Evolutionary conservation across 2,797 vertebrate genomes (phyloP).

Genomic region (Clarias laeviceps): DNA sequence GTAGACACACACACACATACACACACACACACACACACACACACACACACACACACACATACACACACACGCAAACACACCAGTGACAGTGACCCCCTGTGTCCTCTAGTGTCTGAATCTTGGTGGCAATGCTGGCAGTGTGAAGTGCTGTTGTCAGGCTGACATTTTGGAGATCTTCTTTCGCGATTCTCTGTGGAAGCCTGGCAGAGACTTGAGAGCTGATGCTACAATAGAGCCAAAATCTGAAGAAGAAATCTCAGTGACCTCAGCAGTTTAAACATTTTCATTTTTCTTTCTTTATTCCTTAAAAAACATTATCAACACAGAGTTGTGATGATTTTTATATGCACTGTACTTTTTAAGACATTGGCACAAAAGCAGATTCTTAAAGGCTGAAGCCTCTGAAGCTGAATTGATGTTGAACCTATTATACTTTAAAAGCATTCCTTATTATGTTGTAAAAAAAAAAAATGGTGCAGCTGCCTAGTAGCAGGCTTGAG

Average conservation of each 20-base stretch:
- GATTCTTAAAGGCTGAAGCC: background rate
- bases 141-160: slow-evolving; percentile 81
- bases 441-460: slow-evolving; percentile 35
- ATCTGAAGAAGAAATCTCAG: slow-evolving; percentile 49
- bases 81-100: slow-evolving; percentile 54
- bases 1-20: slow-evolving; percentile 38
- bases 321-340: slow-evolving; percentile 3
- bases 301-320: background rate
- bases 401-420: background rate
- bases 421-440: slow-evolving; percentile 21
- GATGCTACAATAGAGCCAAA: slow-evolving; percentile 44
- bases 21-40: slow-evolving; percentile 38
- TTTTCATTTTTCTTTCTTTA: background rate
- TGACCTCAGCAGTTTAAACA: slow-evolving; percentile 48
- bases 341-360: slow-evolving; percentile 35
- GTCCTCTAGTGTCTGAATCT: slow-evolving; percentile 60
- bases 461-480: slow-evolving; percentile 8
- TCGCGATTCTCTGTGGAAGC: slow-evolving; percentile 50
- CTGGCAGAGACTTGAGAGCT: slow-evolving; percentile 41
- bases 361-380: slow-evolving; percentile 11
- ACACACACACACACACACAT: slow-evolving; percentile 40
- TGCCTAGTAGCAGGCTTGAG: slow-evolving; percentile 12
- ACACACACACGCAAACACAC: slow-evolving; percentile 37
- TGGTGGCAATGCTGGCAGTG: slow-evolving; percentile 68
- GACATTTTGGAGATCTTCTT: slow-evolving; percentile 73